Base-by-base conservation (phyloP, 2,113 vertebrate species). In the Macroglossus sobrinus region DNA sequence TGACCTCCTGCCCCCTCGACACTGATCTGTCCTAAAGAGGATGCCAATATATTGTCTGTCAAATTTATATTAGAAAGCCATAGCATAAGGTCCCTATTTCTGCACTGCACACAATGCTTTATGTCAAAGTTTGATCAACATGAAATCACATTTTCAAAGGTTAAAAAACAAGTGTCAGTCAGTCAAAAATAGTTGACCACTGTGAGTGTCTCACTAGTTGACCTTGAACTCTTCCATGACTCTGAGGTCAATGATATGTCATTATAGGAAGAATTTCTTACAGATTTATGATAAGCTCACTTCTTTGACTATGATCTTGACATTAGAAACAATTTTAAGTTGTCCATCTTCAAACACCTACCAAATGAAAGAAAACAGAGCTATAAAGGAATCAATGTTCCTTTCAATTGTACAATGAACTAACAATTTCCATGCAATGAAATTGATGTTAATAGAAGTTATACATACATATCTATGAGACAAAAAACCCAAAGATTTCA, bases 101-200 rank as follows among this genome's bases (percentile, higher is more conserved):
- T 97, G 71, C 71, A 97, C 72, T 85, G 64, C 55, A 84, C 94
- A 97, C 94, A 98, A 97, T 96, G 96, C 94, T 95, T 66, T 95
- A 95, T 94, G 97, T 98, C 97, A 98, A 97, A 90, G 76, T 94
- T 98, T 98, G 97, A 98, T 97, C 94, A 98, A 98, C 97, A 98
- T 98, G 97, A 98, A 97, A 97, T 98, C 94, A 97, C 95, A 89
- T 98, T 98, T 96, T 96, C 97, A 95, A 98, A 95, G 95, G 72
- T 96, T 96, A 96, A 94, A 96, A 97, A 95, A 92, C 90, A 91
- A 97, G 91, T 97, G 97, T 97, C 97, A 97, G 96, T 98, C 97
- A 96, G 94, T 96, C 92, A 96, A 91, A 95, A 95, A 87, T 53
- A 92, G 94, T 24, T 96, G 96, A 94, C 92, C 97, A 97, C 91